These are phyloP conservation scores for Vesta saturnalis DNA, from an alignment of 2,888 invertebrate species.

Conservation along the genomic window DNA sequence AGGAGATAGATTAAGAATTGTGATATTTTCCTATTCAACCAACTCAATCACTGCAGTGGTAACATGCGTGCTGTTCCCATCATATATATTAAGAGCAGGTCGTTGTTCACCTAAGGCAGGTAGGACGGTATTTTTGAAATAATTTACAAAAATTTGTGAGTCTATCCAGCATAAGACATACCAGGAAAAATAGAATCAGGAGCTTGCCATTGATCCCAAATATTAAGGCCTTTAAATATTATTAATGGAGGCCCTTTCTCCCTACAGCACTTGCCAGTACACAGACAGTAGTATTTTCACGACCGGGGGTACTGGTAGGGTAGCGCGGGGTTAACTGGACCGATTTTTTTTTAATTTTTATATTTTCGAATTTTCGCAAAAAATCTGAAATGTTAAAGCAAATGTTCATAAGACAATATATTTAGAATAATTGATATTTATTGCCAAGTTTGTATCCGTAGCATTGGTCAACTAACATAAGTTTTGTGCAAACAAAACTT, in stretches of 20 bases:
- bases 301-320: constrained; percentile 26
- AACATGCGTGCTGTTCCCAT: constrained; percentile 8
- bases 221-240: constrained; percentile 47
- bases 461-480: no score
- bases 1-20: no score
- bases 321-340: no score
- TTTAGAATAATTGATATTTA: no score
- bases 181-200: not conserved
- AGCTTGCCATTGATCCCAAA: constrained; percentile 47
- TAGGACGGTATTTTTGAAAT: constrained; percentile 6
- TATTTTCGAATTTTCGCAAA: no score
- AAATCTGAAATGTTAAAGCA: no score
- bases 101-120: constrained; percentile 4
- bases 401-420: no score
- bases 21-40: not conserved
- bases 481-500: no score
- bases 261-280: constrained; percentile 32
- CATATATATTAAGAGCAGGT: not conserved
- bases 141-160: constrained; percentile 6
- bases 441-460: no score
- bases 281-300: constrained; percentile 35
- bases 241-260: constrained; percentile 37
- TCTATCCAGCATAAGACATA: constrained; percentile 14
- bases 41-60: not conserved
- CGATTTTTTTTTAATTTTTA: no score